phyloP scores from a whole-genome alignment of 2,113 vertebrate genomes.

The Motacilla alba region DNA sequence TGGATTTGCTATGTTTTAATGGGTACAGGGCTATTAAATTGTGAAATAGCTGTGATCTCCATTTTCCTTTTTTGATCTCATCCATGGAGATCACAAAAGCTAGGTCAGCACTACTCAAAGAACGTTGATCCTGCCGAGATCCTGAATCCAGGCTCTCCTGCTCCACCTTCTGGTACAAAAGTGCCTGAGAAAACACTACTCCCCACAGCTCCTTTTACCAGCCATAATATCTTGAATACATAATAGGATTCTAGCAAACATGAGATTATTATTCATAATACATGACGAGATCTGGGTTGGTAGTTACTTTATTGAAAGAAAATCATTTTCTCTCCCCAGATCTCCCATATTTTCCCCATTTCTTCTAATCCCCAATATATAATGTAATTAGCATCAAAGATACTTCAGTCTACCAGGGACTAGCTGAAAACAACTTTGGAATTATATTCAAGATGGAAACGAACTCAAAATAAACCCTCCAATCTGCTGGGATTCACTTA shows the following conservation, averaged over 20 bases:
- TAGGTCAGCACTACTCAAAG: not conserved
- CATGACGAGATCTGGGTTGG: not conserved
- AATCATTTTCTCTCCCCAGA: not conserved
- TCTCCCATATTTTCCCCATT: not conserved
- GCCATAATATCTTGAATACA: not conserved
- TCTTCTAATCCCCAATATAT: not conserved
- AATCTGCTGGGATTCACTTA: not conserved
- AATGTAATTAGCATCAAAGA: not conserved
- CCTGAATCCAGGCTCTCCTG: not conserved
- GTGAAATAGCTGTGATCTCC: not conserved
- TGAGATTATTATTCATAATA: not conserved
- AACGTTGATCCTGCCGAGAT: not conserved
- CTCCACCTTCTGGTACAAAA: slow-evolving; percentile 42
- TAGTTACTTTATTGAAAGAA: not conserved
- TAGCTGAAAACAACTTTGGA: not conserved
- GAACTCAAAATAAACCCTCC: not conserved
- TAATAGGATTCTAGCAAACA: not conserved
- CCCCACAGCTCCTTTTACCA: not conserved
- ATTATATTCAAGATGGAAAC: not conserved
- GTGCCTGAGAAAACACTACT: not conserved
- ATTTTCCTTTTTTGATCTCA: not conserved
- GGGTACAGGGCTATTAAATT: not conserved
- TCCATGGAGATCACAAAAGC: not conserved
- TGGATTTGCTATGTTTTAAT: not conserved
- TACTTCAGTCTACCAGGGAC: not conserved